Evolutionary conservation across 2,797 vertebrate species (phyloP).

Genomic region (Benthosema pterotum): DNA sequence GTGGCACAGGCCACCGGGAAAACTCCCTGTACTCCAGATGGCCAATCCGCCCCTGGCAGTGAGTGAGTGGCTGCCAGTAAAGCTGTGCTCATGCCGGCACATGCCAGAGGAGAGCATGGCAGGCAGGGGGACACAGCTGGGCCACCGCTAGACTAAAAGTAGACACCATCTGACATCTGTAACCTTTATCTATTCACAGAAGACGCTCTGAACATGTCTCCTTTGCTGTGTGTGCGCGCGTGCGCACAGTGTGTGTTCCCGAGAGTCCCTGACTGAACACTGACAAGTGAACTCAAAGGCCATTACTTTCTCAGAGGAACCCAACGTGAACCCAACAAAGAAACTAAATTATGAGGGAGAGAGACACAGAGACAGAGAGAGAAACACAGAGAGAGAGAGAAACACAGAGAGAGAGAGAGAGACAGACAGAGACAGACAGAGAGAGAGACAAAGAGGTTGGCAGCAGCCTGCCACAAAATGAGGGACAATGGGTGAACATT

Average conservation of each 20-base stretch:
- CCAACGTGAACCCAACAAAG: slow-evolving; percentile 9
- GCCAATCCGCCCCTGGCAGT: too few relatives aligned
- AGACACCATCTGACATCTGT: not conserved
- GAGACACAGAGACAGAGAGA: not conserved
- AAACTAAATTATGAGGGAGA: slow-evolving; percentile 14
- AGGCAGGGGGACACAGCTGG: not conserved
- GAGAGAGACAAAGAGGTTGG: not conserved
- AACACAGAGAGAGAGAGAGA: too few relatives aligned
- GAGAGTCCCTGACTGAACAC: not conserved
- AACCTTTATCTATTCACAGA: not conserved
- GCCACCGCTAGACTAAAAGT: not conserved
- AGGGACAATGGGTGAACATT: too few relatives aligned
- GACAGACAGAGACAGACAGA: too few relatives aligned
- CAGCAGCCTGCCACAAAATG: too few relatives aligned
- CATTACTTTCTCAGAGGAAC: slow-evolving; percentile 8
- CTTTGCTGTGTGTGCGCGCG: not conserved
- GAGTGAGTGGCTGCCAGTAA: not conserved
- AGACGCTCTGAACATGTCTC: not conserved
- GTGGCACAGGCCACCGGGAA: too few relatives aligned
- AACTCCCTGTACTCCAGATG: too few relatives aligned
- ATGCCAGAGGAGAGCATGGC: not conserved
- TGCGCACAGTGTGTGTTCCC: not conserved
- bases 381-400: too few relatives aligned
- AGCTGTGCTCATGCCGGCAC: not conserved
- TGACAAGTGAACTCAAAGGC: slow-evolving; percentile 12